phyloP scores from a whole-genome alignment of 2,113 vertebrate species.

The Sinocyclocheilus anophthalmus region DNA sequence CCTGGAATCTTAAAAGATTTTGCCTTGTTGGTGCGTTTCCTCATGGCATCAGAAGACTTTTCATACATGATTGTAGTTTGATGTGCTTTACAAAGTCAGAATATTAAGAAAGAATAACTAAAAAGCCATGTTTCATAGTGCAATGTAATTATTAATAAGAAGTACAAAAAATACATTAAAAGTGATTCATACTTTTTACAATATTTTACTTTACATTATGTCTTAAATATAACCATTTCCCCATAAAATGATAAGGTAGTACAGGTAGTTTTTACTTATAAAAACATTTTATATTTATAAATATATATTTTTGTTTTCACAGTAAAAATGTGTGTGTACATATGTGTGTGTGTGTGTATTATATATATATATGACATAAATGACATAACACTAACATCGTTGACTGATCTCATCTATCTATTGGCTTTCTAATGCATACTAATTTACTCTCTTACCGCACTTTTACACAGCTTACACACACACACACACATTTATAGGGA shows the following conservation, averaged over 20 bases:
- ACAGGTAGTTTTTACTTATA: no score
- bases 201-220: no score
- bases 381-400: no score
- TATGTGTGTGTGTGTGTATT: no score
- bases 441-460: neutral
- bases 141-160: neutral
- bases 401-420: neutral
- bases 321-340: no score
- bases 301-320: no score
- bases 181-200: neutral
- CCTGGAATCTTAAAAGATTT: conserved; percentile 5
- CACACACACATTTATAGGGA: no score
- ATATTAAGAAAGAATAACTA: neutral
- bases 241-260: no score
- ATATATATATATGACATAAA: no score
- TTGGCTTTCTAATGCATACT: neutral
- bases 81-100: neutral
- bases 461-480: neutral
- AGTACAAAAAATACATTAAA: neutral
- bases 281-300: no score
- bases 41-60: neutral
- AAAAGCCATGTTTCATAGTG: neutral
- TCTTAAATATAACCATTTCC: no score
- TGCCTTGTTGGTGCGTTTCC: conserved; percentile 1
- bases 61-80: neutral